Evolutionary conservation across 2,888 invertebrate genomes (phyloP).

Genomic region (Pyrrhia umbra): DNA sequence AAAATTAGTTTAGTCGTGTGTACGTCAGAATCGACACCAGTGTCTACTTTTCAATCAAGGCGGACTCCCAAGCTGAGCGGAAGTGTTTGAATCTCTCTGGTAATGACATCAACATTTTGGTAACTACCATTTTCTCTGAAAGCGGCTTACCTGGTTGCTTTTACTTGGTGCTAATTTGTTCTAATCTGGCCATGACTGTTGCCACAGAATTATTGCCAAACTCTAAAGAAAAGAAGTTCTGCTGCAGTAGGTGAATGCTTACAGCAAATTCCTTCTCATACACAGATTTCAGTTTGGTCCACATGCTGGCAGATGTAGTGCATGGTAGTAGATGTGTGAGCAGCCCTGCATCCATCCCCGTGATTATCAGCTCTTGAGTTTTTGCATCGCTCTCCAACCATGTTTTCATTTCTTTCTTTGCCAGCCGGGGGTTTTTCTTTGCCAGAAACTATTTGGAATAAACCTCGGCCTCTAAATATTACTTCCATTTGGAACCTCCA

Average conservation of each 20-base stretch:
- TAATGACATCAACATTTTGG: constrained; percentile 3
- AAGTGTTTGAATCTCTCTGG: neutral
- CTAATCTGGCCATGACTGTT: neutral
- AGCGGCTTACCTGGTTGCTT: constrained; percentile 4
- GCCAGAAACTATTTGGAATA: neutral
- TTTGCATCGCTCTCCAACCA: neutral
- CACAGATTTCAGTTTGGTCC: neutral
- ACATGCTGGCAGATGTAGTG: constrained; percentile 4
- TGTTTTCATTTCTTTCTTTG: neutral
- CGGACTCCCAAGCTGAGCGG: constrained; percentile 1
- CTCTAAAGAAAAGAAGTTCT: neutral
- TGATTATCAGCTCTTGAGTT: neutral
- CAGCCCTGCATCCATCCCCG: neutral
- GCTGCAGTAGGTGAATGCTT: neutral
- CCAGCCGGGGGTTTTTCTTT: neutral
- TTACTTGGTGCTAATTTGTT: neutral
- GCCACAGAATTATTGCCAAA: neutral
- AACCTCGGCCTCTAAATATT: constrained; percentile 1
- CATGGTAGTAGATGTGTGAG: neutral
- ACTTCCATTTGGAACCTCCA: constrained; percentile 7
- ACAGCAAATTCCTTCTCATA: constrained; percentile 1
- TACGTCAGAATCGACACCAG: too few species aligned
- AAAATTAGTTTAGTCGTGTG: too few species aligned
- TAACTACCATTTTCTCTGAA: neutral
- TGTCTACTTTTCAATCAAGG: neutral